phyloP scores from a whole-genome alignment of 2,113 vertebrate species.

The Ptilorrhoa leucosticta region DNA sequence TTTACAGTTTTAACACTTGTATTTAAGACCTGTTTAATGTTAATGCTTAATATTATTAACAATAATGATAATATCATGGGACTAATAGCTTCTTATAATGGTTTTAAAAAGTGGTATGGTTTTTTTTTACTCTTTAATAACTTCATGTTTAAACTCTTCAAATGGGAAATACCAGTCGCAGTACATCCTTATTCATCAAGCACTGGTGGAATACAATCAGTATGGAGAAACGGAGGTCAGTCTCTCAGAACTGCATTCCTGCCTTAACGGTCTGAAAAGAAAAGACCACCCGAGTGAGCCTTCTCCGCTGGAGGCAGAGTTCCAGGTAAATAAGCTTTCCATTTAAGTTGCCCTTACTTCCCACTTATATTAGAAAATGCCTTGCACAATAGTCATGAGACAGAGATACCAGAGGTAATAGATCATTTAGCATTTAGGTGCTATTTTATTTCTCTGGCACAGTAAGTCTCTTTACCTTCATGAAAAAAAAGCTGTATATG shows the following conservation, averaged over 20 bases:
- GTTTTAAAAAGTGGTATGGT: background rate
- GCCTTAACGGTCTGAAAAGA: conserved; percentile 76
- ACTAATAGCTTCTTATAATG: background rate
- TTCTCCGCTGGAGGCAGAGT: conserved; percentile 85
- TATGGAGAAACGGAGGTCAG: conserved; percentile 91
- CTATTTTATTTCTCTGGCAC: background rate
- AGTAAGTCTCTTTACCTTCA: background rate
- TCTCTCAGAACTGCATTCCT: conserved; percentile 81
- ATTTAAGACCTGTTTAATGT: background rate
- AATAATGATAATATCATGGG: background rate
- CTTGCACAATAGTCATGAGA: background rate
- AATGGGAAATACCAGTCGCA: conserved; percentile 77
- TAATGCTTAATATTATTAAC: background rate
- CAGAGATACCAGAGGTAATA: background rate
- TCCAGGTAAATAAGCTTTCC: conserved; percentile 76
- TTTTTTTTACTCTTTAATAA: background rate
- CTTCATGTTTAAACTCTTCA: background rate
- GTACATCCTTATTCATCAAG: conserved; percentile 96
- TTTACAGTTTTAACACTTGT: background rate
- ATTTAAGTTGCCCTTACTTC: background rate
- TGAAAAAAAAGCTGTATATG: background rate
- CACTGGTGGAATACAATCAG: conserved; percentile 90
- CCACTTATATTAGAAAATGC: background rate
- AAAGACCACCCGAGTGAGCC: conserved; percentile 73
- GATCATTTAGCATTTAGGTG: background rate